Conservation (phyloP, 2,888 invertebrate genomes). For the Craniophora ligustri region DNA sequence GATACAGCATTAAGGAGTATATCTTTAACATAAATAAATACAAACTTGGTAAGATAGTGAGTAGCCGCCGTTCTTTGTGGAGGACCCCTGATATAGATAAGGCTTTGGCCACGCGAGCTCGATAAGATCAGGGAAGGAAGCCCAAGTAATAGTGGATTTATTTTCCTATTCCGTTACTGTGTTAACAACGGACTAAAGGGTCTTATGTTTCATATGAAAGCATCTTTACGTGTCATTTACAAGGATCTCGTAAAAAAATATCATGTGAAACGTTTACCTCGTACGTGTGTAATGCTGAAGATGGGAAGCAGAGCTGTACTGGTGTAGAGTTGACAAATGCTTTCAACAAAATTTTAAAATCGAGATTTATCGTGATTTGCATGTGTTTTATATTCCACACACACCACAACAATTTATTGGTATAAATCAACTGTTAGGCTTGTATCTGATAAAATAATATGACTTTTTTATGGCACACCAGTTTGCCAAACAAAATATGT, state of each 20-base stretch:
- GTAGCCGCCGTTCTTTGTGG: slow-evolving; percentile 37
- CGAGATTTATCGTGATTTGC: no score
- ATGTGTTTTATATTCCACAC: no score
- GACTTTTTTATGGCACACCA: not conserved
- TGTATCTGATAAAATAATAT: no score
- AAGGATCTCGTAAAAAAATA: not conserved
- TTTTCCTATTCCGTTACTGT: slow-evolving; percentile 45
- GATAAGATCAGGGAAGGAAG: slow-evolving; percentile 54
- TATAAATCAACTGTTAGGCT: not conserved
- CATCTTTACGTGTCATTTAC: not conserved
- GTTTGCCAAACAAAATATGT: slow-evolving; percentile 6
- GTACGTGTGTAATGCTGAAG: no score
- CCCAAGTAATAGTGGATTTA: slow-evolving; percentile 54
- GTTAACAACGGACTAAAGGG: slow-evolving; percentile 44
- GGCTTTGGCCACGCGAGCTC: slow-evolving; percentile 57
- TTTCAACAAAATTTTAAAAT: no score
- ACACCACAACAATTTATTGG: no score
- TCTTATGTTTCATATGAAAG: slow-evolving; percentile 15
- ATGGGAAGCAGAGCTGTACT: no score
- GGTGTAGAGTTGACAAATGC: no score
- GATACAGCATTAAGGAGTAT: slow-evolving; percentile 20
- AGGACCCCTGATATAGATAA: slow-evolving; percentile 61
- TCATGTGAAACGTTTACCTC: no score
- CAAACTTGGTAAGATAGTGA: slow-evolving; percentile 29
- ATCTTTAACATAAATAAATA: slow-evolving; percentile 31